Evolutionary conservation across 2,888 invertebrate genomes (phyloP).

Genomic region (Conomelus anceps): DNA sequence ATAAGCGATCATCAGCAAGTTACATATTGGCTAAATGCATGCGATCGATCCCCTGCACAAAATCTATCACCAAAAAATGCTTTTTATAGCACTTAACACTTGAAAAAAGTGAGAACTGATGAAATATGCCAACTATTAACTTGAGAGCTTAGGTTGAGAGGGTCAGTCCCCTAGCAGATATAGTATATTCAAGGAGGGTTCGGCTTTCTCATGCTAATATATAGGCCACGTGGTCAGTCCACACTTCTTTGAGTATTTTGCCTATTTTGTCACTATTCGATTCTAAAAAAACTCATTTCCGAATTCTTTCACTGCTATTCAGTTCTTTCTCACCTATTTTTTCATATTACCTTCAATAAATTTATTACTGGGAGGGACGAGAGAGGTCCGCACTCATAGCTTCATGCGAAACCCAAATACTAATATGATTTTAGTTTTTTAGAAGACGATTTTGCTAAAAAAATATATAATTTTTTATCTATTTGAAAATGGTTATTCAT

Average conservation of each 20-base stretch:
- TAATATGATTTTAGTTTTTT: not conserved
- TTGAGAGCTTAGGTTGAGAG: not conserved
- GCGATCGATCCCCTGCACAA: not conserved
- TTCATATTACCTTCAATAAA: not conserved
- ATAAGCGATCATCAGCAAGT: not conserved
- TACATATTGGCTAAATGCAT: not conserved
- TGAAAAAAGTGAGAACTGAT: not conserved
- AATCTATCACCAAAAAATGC: not conserved
- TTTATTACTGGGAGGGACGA: not conserved
- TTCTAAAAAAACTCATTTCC: not conserved
- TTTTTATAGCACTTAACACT: not conserved
- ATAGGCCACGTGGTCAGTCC: not conserved
- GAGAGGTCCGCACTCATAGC: not conserved
- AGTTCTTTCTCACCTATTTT: not conserved
- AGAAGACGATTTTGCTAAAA: not conserved
- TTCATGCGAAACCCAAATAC: not conserved
- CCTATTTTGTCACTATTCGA: not conserved
- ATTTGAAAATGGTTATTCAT: not conserved
- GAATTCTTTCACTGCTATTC: not conserved
- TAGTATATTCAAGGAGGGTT: not conserved
- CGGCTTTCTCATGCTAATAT: not conserved
- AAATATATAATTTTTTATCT: not conserved
- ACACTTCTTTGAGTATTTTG: not conserved
- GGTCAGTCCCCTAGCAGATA: not conserved
- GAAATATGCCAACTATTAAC: not conserved